Evolutionary conservation across 2,113 vertebrate species (phyloP).

Genomic region (Sander vitreus): DNA sequence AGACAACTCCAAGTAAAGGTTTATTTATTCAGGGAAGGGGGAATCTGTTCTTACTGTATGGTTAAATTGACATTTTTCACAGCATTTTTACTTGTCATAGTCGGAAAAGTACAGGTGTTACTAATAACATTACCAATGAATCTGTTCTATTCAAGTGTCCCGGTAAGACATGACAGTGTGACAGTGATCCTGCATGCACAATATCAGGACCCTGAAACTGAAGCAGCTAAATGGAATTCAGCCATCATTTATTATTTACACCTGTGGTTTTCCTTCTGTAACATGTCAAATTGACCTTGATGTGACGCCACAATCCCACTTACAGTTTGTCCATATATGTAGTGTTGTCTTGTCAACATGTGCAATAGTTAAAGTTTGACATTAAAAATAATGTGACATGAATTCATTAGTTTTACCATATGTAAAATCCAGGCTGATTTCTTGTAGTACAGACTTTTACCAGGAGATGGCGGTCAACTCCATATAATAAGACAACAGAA

Average conservation of each 20-base stretch:
- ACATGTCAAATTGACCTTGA: background rate
- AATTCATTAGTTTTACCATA: background rate
- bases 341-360: background rate
- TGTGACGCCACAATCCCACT: background rate
- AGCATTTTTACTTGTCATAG: background rate
- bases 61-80: background rate
- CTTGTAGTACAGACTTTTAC: constrained; percentile 32
- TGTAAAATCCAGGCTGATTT: background rate
- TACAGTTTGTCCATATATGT: background rate
- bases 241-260: background rate
- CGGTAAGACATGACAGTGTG: background rate
- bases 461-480: constrained; percentile 73
- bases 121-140: background rate
- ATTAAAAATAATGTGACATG: background rate
- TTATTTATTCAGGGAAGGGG: background rate
- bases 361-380: background rate
- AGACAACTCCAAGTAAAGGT: background rate
- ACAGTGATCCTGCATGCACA: background rate
- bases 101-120: background rate
- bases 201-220: background rate
- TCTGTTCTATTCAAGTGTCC: background rate
- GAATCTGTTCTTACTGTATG: background rate
- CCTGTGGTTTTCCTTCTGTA: background rate
- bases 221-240: background rate
- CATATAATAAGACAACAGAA: constrained; percentile 41